Base-by-base conservation (phyloP, 2,888 invertebrate genomes). In the Hemithea aestivaria region DNA sequence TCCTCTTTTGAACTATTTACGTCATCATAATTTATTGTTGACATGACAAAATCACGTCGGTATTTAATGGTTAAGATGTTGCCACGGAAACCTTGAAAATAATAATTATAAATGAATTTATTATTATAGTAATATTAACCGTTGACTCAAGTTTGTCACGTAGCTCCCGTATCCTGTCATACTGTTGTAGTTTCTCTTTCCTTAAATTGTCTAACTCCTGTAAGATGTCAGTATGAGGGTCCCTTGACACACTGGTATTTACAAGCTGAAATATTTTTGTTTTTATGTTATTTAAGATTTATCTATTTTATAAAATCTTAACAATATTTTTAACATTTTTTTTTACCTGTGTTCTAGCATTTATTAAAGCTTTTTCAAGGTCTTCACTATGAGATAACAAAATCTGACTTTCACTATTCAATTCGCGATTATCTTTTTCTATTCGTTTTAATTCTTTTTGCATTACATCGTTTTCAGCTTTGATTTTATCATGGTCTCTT, bases 181-280 rank as follows among this genome's bases (percentile, higher is more conserved):
- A 67, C 36, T 65, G 72, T 1, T 35, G 24, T 1, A 54, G 9
- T 53, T 81, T 83, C 53, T 83, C 81, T 36, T 63, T 46, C 48
- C 68, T 77, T 62, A 85, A 58, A 6, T 57, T 44, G 37, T 74
- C 66, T 22, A 84, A 67, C 69, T 81, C 72, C 29, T 54, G 55
- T 40, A 63, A 52, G 4, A 83, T 53, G 30, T 66, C 56, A 8
- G 48, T 37, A 21, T 63, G 64, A 8, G 60, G 35, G 11, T 46
- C 42, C 4, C 45, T 40, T 1, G 59, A 35, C 3, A 47, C 28
- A 11, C 32, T 57, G 1, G 61, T 34, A 34, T 53, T 62, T 4
- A 39, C 27, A 9, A 65, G 52, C 73, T 73, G 43, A 12, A 60
- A 62, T 24, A 20, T 24, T 7, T 11, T 7, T n/a, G n/a, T n/a